Percentiles rank a stretch among this genome's conserved stretches.
Evolutionary conservation across 2,888 invertebrate genomes (phyloP).

Genomic region (Mythimna vitellina): DNA sequence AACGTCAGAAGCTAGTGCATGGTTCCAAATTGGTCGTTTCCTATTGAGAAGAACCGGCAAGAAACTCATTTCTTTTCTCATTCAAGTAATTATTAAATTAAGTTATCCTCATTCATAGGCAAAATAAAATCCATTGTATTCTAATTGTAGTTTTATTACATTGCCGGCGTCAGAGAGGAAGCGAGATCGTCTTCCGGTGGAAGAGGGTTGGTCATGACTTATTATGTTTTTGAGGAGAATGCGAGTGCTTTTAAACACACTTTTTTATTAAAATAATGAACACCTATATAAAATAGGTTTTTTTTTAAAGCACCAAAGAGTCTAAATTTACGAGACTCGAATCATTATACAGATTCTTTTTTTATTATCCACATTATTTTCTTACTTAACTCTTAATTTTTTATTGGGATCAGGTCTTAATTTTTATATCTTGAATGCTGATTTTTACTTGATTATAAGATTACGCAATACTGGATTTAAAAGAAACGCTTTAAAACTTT

Average conservation of each 20-base stretch:
- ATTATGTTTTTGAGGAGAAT: slow-evolving; percentile 16
- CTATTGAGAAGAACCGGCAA: too few species aligned
- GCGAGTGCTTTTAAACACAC: slow-evolving; percentile 13
- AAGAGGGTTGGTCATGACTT: slow-evolving; percentile 47
- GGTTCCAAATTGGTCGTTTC: too few species aligned
- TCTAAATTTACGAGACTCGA: neutral
- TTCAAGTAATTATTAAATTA: neutral
- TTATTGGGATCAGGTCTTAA: neutral
- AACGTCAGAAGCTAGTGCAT: too few species aligned
- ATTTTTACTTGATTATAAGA: neutral
- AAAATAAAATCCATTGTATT: slow-evolving; percentile 32
- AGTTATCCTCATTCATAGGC: neutral
- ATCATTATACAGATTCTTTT: neutral
- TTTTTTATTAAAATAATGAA: neutral
- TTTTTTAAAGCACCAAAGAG: neutral
- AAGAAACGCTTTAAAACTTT: neutral
- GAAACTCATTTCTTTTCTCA: too few species aligned
- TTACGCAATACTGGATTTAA: neutral
- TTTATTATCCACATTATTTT: neutral
- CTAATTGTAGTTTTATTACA: slow-evolving; percentile 65
- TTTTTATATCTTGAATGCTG: neutral
- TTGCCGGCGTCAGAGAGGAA: slow-evolving; percentile 53
- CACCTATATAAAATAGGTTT: slow-evolving; percentile 49
- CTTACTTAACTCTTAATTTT: neutral
- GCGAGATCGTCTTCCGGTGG: slow-evolving; percentile 26